Base-by-base conservation (phyloP, 2,113 vertebrate genomes). In the Suricata suricatta region DNA sequence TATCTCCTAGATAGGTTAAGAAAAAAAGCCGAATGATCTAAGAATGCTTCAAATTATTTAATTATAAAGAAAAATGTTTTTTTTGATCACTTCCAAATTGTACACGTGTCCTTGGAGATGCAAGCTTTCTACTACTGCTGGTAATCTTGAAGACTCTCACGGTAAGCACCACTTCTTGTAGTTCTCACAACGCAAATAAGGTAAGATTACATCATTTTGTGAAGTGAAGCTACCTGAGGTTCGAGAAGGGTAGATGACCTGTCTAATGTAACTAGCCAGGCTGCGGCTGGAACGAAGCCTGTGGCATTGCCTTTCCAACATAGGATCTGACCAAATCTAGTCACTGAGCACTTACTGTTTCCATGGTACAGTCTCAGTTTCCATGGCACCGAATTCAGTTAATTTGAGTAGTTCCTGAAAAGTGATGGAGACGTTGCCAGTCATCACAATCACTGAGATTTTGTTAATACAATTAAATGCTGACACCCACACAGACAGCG, bases 291-390 rank as follows among this genome's bases (percentile, higher is more conserved):
- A 41, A 27, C 8, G 47, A 41, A 23, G 2, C 16, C 60, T 27
- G 23, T n/a, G 14, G 0, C 3, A 41, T 50, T 15, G 23, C 10
- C n/a, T 88, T 91, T 66, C 23, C 13, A 21, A 29, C 11, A 19
- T 8, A 31, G 5, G 0, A 19, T 7, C 5, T 6, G 9, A 33
- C 1, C 7, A 77, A 44, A 38, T 8, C n/a, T 29, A 71, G 29
- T 21, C 1, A 19, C 14, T 41, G 31, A 38, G 23, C 7, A 74
- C 5, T 77, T 77, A 31, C 15, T 38, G 8, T 29, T 50, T 44
- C 7, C 41, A n/a, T 31, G 38, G 17, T 10, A 47, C 41, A 77
- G 7, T 27, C 4, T 77, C 41, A 35, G 57, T 83, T 83, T 84
- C 19, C 21, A n/a, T 29, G 35, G 6, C 11, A 31, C 3, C 8